These are phyloP conservation scores for Planiliza haematocheilus DNA, from an alignment of 2,113 vertebrate species.

Conservation along the genomic window DNA sequence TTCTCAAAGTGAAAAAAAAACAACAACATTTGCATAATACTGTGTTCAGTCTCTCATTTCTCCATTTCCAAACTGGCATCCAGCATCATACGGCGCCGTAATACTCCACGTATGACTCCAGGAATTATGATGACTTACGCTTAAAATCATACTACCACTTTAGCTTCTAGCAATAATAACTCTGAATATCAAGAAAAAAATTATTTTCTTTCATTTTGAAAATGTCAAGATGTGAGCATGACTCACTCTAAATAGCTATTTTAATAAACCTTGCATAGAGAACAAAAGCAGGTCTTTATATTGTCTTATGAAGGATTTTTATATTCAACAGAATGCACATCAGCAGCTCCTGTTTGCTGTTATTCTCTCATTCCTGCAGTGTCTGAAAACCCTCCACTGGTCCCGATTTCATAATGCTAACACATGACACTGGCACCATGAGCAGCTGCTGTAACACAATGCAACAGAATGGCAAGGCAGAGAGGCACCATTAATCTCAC, in stretches of 20 bases:
- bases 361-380: conserved; percentile 63
- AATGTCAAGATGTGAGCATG: conserved; percentile 44
- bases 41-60: neutral
- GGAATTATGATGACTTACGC: neutral
- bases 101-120: neutral
- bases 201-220: conserved; percentile 33
- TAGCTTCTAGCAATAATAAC: neutral
- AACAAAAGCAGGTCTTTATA: conserved; percentile 42
- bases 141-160: neutral
- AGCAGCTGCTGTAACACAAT: conserved; percentile 80
- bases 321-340: conserved; percentile 43
- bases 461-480: conserved; percentile 74
- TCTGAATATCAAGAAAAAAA: conserved; percentile 16
- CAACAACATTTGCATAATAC: neutral
- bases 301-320: conserved; percentile 38
- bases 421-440: conserved; percentile 67
- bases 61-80: neutral
- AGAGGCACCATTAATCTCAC: conserved; percentile 75
- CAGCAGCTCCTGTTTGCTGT: conserved; percentile 47
- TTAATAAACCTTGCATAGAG: conserved; percentile 28
- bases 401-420: conserved; percentile 74
- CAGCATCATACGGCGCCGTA: neutral
- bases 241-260: conserved; percentile 57
- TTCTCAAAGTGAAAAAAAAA: conserved; percentile 2
- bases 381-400: conserved; percentile 67